These are phyloP conservation scores for Sinosuthora webbiana DNA, from an alignment of 2,113 vertebrate species.

Conservation along the genomic window DNA sequence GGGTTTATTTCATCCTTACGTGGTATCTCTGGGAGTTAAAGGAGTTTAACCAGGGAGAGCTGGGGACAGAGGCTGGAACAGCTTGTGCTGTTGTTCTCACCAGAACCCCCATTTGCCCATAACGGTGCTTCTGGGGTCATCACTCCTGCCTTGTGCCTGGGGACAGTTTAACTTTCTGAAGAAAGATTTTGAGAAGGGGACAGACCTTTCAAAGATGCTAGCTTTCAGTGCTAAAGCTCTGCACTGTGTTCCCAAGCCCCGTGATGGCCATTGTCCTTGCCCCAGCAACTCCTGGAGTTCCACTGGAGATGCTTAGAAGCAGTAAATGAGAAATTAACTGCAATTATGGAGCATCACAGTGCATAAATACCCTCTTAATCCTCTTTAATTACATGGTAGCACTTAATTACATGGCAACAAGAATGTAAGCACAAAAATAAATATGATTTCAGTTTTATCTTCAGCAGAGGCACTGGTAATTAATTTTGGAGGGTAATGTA, in stretches of 20 bases:
- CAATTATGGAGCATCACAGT: background rate
- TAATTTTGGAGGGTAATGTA: background rate
- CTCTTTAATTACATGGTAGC: slow-evolving; percentile 37
- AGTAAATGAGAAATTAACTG: slow-evolving; percentile 11
- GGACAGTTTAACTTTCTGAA: background rate
- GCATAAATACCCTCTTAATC: slow-evolving; percentile 42
- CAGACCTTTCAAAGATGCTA: background rate
- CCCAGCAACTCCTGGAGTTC: background rate
- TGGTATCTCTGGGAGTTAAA: background rate
- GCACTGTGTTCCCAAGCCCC: background rate
- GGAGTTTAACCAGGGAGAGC: background rate
- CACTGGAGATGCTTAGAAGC: background rate
- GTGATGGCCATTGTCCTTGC: background rate
- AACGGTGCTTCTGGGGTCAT: accelerated
- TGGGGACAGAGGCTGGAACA: background rate
- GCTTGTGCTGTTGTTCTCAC: background rate
- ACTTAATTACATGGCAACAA: slow-evolving; percentile 54
- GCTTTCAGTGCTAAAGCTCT: background rate
- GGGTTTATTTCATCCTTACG: background rate
- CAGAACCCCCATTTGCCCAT: background rate
- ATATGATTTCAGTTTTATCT: slow-evolving; percentile 45
- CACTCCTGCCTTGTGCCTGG: background rate
- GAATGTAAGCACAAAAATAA: slow-evolving; percentile 54
- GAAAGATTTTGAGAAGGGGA: background rate
- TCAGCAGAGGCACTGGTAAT: background rate